phyloP scores from a whole-genome alignment of 2,888 invertebrate genomes.

The Parthenolecanium corni region DNA sequence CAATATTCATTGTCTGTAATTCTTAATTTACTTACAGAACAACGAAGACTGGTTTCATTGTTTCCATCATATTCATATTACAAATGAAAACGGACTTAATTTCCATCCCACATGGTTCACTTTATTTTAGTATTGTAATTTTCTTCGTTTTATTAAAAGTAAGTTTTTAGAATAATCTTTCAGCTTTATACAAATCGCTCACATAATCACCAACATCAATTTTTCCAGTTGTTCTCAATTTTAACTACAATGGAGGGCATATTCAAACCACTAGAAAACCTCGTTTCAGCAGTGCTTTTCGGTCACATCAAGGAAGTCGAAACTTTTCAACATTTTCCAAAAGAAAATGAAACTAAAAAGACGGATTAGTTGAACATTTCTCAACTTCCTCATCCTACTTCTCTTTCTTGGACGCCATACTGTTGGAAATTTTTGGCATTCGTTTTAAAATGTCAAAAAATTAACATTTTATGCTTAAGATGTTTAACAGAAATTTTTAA shows the following conservation, averaged over 20 bases:
- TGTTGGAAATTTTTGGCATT: not conserved
- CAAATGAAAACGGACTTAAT: conserved; percentile 95
- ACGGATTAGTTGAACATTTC: conserved; percentile 48
- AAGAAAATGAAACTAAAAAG: conserved; percentile 66
- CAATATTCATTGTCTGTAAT: not conserved
- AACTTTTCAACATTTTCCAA: conserved; percentile 82
- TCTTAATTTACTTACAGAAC: conserved; percentile 51
- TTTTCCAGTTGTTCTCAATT: conserved; percentile 71
- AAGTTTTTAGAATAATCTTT: conserved; percentile 31
- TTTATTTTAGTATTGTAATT: conserved; percentile 94
- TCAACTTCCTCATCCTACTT: too few species aligned
- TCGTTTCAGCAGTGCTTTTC: conserved; percentile 90
- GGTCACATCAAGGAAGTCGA: conserved; percentile 99
- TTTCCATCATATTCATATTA: conserved; percentile 88
- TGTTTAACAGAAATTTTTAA: not conserved
- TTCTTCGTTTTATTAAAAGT: conserved; percentile 95
- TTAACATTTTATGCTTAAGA: not conserved
- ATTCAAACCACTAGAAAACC: conserved; percentile 96
- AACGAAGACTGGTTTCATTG: conserved; percentile 91
- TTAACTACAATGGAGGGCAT: conserved; percentile 96
- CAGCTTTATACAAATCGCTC: not conserved
- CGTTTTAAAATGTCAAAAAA: not conserved
- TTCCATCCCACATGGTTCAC: conserved; percentile 89
- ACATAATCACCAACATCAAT: not conserved
- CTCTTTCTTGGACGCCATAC: too few species aligned